Base-by-base conservation (phyloP, 2,113 vertebrate genomes). In the Oreotrochilus melanogaster region DNA sequence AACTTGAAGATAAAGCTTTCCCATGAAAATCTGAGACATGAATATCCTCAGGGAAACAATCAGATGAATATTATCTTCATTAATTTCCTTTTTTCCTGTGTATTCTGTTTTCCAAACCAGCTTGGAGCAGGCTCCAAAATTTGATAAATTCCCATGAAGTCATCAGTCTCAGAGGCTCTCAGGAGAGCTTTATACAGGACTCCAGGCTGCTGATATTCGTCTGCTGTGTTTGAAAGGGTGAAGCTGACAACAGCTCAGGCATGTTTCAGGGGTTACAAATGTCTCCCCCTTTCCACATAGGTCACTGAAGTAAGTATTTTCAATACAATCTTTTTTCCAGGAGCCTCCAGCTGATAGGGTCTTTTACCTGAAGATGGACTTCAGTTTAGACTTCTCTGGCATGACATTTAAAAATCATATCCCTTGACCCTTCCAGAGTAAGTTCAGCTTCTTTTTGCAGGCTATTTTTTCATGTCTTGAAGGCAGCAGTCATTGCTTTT, bases 71-170 rank as follows among this genome's bases (percentile, higher is more conserved):
- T 91, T 94, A 94, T 96, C 93, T 89, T 24, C 58, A 70, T 61
- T 58, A 76, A 33, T 90, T 92, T 96, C 72, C 82, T 88, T 39
- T 78, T 64, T 94, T 83, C 76, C 57, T 25, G 1, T 90, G 75
- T 89, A 47, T 54, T 92, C 79, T 6, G 0, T 84, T 53, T 81
- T 86, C 51, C 79, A 93, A 78, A 78, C 9, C 35, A 78, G 33
- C 75, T 83, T 90, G 64, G 30, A 92, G 47, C 90, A 84, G 89
- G 43, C 67, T 93, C 56, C 60, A 89, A 80, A 88, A 70, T 57
- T 83, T 88, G 95, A 95, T 88, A 94, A 96, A 90, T 92, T 88
- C 75, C 37, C 39, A 90, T 95, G 83, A 92, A 94, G 61, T 96
- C 93, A 95, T 83, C 72, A 47, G 60, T 47, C 71, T 83, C 61